phyloP scores from a whole-genome alignment of 1,140 invertebrate genomes.

The Procambarus virginalis region DNA sequence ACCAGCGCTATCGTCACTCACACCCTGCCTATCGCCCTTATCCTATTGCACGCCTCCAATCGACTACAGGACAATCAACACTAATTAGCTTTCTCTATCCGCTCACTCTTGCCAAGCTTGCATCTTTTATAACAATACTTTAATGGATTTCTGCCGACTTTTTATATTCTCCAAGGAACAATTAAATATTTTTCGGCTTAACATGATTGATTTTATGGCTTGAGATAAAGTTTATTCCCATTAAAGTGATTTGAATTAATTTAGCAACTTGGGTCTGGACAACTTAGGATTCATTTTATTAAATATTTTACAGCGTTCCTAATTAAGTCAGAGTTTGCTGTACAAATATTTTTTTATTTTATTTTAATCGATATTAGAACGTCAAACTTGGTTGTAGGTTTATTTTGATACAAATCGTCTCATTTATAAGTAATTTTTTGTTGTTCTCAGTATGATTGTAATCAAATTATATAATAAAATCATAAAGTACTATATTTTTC shows the following conservation, averaged over 20 bases:
- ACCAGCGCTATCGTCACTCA: not conserved
- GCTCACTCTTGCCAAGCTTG: not conserved
- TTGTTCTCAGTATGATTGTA: too few species aligned
- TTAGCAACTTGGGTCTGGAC: conserved; percentile 15
- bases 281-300: not conserved
- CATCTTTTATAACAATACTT: conserved; percentile 53
- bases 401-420: too few species aligned
- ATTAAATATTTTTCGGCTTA: conserved; percentile 56
- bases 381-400: too few species aligned
- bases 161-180: conserved; percentile 42
- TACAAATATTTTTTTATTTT: too few species aligned
- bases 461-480: too few species aligned
- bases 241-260: conserved; percentile 48
- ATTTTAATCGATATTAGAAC: too few species aligned
- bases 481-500: too few species aligned
- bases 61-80: not conserved
- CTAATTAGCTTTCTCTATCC: conserved; percentile 35
- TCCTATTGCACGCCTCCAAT: conserved; percentile 12
- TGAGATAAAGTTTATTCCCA: conserved; percentile 49
- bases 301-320: not conserved
- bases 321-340: too few species aligned
- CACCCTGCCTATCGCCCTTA: conserved; percentile 8
- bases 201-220: conserved; percentile 51
- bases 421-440: too few species aligned
- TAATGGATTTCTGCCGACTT: conserved; percentile 47